A percentile compares a stretch with the other conserved stretches of the same genome.
phyloP scores from a whole-genome alignment of 2,113 vertebrate genomes.

The Agelaius phoeniceus region DNA sequence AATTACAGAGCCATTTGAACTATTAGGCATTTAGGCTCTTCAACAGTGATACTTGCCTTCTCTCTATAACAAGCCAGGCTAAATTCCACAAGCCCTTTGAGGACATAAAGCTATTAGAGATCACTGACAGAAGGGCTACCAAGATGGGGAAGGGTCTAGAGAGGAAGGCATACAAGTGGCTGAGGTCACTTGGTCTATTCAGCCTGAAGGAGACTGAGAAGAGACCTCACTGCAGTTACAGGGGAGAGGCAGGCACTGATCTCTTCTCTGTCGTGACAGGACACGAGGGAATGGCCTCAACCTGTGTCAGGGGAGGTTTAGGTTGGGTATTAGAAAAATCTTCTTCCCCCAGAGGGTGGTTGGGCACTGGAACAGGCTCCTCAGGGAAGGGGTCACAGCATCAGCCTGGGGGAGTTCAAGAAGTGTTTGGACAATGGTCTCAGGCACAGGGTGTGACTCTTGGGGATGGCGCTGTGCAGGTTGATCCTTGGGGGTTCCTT shows the following conservation, averaged over 20 bases:
- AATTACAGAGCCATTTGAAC: neutral
- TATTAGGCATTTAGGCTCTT: no score
- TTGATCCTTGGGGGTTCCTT: neutral
- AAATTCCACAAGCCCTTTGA: neutral
- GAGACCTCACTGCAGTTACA: neutral
- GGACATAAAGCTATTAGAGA: neutral
- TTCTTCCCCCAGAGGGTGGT: neutral
- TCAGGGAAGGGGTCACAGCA: neutral
- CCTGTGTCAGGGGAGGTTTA: neutral
- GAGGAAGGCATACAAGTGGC: neutral
- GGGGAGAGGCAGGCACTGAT: neutral
- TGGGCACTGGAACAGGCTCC: neutral
- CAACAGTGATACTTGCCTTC: neutral
- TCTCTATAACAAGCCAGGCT: neutral
- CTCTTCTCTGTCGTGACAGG: neutral
- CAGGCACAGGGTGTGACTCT: neutral
- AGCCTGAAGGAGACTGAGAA: neutral
- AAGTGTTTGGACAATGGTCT: neutral
- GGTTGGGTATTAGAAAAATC: accelerated
- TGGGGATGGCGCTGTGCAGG: neutral
- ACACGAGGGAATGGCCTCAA: accelerated
- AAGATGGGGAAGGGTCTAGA: neutral
- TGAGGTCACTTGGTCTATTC: neutral
- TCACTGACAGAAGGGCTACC: neutral
- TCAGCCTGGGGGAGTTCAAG: neutral